Base-by-base conservation (phyloP, 1,140 invertebrate species). In the Mya arenaria region DNA sequence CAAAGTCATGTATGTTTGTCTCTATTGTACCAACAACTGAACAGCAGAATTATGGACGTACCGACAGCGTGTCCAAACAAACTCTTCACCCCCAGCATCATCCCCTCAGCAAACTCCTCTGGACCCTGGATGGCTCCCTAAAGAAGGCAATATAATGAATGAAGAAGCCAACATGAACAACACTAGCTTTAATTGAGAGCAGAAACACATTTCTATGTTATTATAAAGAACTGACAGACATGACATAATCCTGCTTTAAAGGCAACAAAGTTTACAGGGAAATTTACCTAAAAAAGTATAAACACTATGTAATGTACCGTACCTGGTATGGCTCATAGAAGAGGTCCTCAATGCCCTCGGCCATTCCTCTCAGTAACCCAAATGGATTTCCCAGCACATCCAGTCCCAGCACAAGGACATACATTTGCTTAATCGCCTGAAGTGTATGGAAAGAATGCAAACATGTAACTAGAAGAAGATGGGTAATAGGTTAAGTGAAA, bases 361-460 rank as follows among this genome's bases (percentile, higher is more conserved):
- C 97, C 1, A 99, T 94, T 17, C 99, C 99, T 13, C 98, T 93
- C 0, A 99, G 96, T 1, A 99, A 93, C 17, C 98, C 98, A 91
- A 99, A 99, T 0, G 99, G 99, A 95, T 99, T 99, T 36, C 99
- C 98, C 84, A 99, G 96, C 0, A 99, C 98, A 94, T 99, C 99
- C 23, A 99, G 93, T 1, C 99, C 99, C 32, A 99, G 94, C 10
- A 99, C 97, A n/a, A 99, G 93, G 0, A 99, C 98, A 89, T 99
- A 99, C 2, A 98, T 94, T 92, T 99, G 98, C 90, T 98, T 99
- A 13, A 99, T 94, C 0, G 97, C 96, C 93, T 99, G 96, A 0
- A 63, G 44, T n/a, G n/a, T n/a, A n/a, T n/a, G n/a, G n/a, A n/a
- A n/a, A n/a, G n/a, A n/a, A n/a, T n/a, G n/a, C n/a, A n/a, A n/a